Evolutionary conservation across 1,140 invertebrate genomes (phyloP).

Genomic region (Dreissena rostriformis): DNA sequence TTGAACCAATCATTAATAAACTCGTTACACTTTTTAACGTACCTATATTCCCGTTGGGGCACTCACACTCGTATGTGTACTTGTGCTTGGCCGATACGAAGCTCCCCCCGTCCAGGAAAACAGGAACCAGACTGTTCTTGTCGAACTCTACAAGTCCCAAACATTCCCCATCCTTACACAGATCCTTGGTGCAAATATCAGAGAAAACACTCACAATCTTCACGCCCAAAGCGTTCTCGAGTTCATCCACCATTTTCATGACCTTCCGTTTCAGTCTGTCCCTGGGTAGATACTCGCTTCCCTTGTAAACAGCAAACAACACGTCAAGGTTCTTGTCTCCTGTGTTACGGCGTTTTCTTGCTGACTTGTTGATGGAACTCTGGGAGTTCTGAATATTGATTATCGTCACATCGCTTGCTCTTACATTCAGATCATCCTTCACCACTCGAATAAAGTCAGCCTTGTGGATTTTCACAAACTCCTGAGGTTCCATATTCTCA

Average conservation of each 20-base stretch:
- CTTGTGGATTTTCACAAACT: slow-evolving; percentile 92
- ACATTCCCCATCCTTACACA: slow-evolving; percentile 92
- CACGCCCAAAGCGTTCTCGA: slow-evolving; percentile 88
- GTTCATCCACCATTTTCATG: slow-evolving; percentile 87
- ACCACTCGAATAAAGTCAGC: slow-evolving; percentile 92
- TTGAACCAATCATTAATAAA: too few species aligned
- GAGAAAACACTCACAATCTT: slow-evolving; percentile 87
- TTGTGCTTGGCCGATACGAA: slow-evolving; percentile 92
- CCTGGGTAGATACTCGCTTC: slow-evolving; percentile 67
- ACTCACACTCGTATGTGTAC: slow-evolving; percentile 90
- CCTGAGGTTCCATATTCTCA: slow-evolving; percentile 88
- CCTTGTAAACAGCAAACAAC: slow-evolving; percentile 90
- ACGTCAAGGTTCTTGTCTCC: slow-evolving; percentile 88
- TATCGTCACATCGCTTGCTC: slow-evolving; percentile 82
- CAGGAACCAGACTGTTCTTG: slow-evolving; percentile 81
- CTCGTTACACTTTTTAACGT: slow-evolving; percentile 75
- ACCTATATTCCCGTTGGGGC: slow-evolving; percentile 85
- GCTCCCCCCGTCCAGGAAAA: slow-evolving; percentile 88
- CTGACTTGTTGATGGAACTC: slow-evolving; percentile 32
- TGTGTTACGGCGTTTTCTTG: slow-evolving; percentile 36
- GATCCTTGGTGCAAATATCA: slow-evolving; percentile 88
- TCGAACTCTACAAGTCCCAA: slow-evolving; percentile 90
- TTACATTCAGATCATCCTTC: slow-evolving; percentile 80
- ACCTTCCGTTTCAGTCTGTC: slow-evolving; percentile 75
- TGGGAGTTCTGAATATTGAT: slow-evolving; percentile 89